Base-by-base conservation (phyloP, 2,113 vertebrate genomes). In the Lophotis ruficrista region DNA sequence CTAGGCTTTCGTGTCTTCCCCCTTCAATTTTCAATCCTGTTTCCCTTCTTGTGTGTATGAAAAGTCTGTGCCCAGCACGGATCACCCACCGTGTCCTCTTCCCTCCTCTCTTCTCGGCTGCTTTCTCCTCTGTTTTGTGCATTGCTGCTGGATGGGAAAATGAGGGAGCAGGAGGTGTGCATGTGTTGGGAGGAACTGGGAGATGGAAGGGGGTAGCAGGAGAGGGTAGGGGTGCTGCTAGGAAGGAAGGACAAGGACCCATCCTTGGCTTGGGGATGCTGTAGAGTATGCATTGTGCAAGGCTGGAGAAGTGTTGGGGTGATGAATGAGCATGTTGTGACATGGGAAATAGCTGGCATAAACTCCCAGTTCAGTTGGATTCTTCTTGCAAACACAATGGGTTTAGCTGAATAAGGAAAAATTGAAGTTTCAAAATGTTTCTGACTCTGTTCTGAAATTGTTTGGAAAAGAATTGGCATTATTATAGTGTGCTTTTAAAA, bases 311-410 rank as follows among this genome's bases (percentile, higher is more conserved):
- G 17, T 45, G 41, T n/a, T 88, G 83, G 50, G 83, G 86, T 88
- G 83, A 93, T 3, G 4, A 86, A 89, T 6, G 37, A 77, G n/a
- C 13, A 0, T 66, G 57, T 79, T 87, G 61, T 91, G 86, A 84
- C 80, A 54, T 10, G 11, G 81, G 50, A 76, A 87, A 71, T 25
- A 7, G 27, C 86, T 95, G 94, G 80, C 80, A 89, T 61, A 62
- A 61, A 7, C 27, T 87, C 38, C 35, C 45, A 5, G 14, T 89
- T 89, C 48, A 31, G 45, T 35, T 85, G 73, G 50, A 48, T 93
- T 91, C 94, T 92, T 81, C 64, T 89, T 92, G 73, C 28, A 45
- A 92, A 79, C 80, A 93, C 65, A 89, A 87, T 69, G 54, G 58
- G 10, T 73, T 92, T 81, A 61, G 77, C 54, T 93, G 61, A 87